Evolutionary conservation across 2,888 invertebrate species (phyloP), one percentile per base, ranked within the genome.

Genomic region (Plutella xylostella): DNA sequence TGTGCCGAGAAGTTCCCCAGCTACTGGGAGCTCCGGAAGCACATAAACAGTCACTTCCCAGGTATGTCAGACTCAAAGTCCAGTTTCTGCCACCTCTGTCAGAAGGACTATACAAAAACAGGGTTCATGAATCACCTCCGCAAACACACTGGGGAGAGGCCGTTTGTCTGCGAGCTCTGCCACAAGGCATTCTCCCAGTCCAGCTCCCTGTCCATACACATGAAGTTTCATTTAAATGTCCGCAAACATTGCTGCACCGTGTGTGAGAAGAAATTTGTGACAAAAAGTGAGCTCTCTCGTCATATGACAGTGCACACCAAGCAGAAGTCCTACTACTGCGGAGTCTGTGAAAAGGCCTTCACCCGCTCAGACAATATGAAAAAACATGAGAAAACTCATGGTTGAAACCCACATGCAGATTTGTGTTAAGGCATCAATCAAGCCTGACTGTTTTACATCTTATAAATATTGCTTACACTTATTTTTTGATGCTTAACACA

Each of bases 261-360:
- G 30, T 85, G 85, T 60, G 85, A 85, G 60, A 85, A 85, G 60
- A 85, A 85, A 57, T 85, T 85, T 74, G 85, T 85, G 14, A 85
- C 85, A 34, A 85, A 85, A 60, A 84, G 84, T 72, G 85, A 85
- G 68, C 63, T 85, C 45, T 85, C 85, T n/a, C 77, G 85, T 35
- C 85, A 85, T 60, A 85, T 85, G 85, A 85, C 85, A 18, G 85
- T 85, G 44, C 85, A 85, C 53, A 85, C 85, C 14, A 85, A 85
- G 56, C 85, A 85, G 55, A 85, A 85, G 54, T 85, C 85, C 1
- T 85, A 85, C 52, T 85, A 85, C 54, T 85, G 85, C 60, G 80
- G 85, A 45, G 84, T 85, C 21, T 85, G 85, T 57, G 85, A 85
- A 57, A 85, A 85, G 61, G 85, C 85, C 39, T 85, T 85, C 57